These are phyloP conservation scores for Teleopsis dalmanni DNA, from an alignment of 1,140 invertebrate species.

Conservation along the genomic window DNA sequence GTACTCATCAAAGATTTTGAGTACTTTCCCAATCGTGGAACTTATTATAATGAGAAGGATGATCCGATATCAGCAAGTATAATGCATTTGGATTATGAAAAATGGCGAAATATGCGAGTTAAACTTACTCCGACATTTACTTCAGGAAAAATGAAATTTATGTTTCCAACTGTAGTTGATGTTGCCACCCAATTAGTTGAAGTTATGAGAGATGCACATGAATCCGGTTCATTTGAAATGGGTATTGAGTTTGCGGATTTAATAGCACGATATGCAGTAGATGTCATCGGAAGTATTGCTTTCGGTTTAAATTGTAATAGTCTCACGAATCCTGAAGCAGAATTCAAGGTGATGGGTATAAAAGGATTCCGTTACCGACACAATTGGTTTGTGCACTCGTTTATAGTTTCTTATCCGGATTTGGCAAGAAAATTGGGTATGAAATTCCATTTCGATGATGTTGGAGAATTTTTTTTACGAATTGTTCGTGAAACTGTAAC, in stretches of 20 bases:
- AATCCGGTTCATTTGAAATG: neutral
- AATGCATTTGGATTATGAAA: constrained; percentile 43
- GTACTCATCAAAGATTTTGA: constrained; percentile 53
- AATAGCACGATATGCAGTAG: constrained; percentile 50
- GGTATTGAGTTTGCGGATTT: constrained; percentile 40
- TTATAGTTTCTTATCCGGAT: constrained; percentile 21
- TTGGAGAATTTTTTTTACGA: constrained; percentile 46
- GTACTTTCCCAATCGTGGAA: constrained; percentile 46
- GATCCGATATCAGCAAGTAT: constrained; percentile 47
- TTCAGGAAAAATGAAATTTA: constrained; percentile 50
- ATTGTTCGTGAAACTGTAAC: constrained; percentile 44
- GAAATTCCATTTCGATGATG: constrained; percentile 39
- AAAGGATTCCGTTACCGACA: constrained; percentile 26
- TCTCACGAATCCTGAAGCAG: constrained; percentile 47
- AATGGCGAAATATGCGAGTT: constrained; percentile 50
- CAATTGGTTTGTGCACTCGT: constrained; percentile 14
- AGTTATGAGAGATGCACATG: constrained; percentile 11
- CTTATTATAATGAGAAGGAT: constrained; percentile 42
- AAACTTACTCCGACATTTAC: constrained; percentile 52
- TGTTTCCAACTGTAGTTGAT: constrained; percentile 42
- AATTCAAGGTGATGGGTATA: constrained; percentile 44
- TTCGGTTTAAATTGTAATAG: constrained; percentile 54
- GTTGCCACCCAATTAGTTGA: constrained; percentile 34
- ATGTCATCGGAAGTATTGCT: constrained; percentile 52
- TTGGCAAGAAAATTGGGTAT: constrained; percentile 20